Percentiles rank a stretch among this genome's conserved stretches.
These are phyloP conservation scores for Meiosimyza decipiens DNA, from an alignment of 2,888 invertebrate species.

Conservation along the genomic window DNA sequence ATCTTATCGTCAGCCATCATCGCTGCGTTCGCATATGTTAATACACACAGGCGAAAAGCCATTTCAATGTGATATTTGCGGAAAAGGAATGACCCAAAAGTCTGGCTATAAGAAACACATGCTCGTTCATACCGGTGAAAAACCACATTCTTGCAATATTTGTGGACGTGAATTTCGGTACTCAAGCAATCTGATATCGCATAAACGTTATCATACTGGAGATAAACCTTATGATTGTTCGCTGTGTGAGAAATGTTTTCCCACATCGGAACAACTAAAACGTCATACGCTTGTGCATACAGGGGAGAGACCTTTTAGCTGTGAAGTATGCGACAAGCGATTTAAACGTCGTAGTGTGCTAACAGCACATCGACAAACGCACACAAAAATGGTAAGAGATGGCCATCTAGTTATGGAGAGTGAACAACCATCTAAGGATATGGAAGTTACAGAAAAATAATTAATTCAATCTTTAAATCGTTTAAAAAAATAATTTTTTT, in stretches of 20 bases:
- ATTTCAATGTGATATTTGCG: constrained; percentile 61
- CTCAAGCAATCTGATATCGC: constrained; percentile 64
- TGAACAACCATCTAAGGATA: no score
- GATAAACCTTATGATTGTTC: constrained; percentile 62
- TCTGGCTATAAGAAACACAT: constrained; percentile 66
- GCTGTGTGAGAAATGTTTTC: constrained; percentile 61
- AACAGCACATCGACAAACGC: constrained; percentile 49
- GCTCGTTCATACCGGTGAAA: constrained; percentile 65
- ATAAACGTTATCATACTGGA: constrained; percentile 60
- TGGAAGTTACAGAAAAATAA: no score
- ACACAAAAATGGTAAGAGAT: constrained; percentile 35
- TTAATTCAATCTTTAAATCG: no score
- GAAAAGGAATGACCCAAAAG: constrained; percentile 65
- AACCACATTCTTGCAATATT: constrained; percentile 60
- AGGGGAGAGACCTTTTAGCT: constrained; percentile 55
- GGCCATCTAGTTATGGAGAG: background rate
- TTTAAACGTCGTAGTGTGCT: constrained; percentile 53
- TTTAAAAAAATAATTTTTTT: no score
- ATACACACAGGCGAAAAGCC: constrained; percentile 64
- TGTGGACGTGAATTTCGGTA: constrained; percentile 62
- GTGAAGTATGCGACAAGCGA: constrained; percentile 47
- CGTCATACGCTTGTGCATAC: constrained; percentile 62
- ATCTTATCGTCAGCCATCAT: constrained; percentile 62
- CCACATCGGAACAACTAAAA: constrained; percentile 63
- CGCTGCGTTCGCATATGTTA: constrained; percentile 60